These are phyloP conservation scores for Falcaria lacertinaria DNA, from an alignment of 2,888 invertebrate species.

Conservation along the genomic window DNA sequence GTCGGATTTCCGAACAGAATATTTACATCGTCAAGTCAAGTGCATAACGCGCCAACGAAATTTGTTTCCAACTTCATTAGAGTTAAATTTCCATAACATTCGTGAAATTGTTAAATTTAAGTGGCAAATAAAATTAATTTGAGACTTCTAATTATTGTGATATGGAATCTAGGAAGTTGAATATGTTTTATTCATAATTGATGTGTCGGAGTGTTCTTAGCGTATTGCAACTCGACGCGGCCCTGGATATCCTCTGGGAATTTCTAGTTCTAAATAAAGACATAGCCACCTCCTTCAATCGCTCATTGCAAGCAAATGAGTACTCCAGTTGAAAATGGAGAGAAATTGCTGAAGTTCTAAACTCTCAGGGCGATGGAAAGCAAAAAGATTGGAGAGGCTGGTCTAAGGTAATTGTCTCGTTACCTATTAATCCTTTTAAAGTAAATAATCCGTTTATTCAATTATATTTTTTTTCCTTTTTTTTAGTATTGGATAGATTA, in stretches of 20 bases:
- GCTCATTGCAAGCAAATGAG: conserved; percentile 1
- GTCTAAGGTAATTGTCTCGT: background rate
- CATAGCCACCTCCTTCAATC: conserved; percentile 3
- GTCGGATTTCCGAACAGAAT: too few relatives aligned
- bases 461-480: background rate
- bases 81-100: too few relatives aligned
- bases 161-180: too few relatives aligned
- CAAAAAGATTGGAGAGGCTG: background rate
- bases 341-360: background rate
- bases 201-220: too few relatives aligned
- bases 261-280: conserved; percentile 1
- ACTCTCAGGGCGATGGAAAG: background rate
- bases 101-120: too few relatives aligned
- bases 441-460: background rate
- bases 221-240: too few relatives aligned
- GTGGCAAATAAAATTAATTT: too few relatives aligned
- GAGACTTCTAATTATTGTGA: too few relatives aligned
- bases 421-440: background rate
- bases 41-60: too few relatives aligned
- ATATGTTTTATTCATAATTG: too few relatives aligned
- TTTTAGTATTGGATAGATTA: background rate
- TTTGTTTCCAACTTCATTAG: too few relatives aligned
- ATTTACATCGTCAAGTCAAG: too few relatives aligned
- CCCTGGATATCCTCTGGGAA: background rate
- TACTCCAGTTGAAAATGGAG: conserved; percentile 1